Evolutionary conservation across 92 coral and sea anemone species (phyloP).

Genomic region (Phenganax subtilis): DNA sequence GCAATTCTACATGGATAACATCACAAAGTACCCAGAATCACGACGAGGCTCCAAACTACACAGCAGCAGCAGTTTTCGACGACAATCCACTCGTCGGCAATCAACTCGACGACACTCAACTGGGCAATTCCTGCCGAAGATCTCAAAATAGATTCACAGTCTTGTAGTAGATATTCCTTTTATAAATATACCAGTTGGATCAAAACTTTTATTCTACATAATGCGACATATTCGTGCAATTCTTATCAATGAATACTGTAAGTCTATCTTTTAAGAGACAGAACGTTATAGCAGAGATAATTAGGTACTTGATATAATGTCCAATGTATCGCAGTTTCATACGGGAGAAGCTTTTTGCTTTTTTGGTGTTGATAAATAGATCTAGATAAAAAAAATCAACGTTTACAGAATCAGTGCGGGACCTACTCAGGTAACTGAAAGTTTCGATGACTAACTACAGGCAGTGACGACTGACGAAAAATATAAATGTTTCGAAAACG

Average conservation of each 20-base stretch:
- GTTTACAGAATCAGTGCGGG: too few relatives aligned
- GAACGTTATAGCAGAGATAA: not conserved
- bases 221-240: not conserved
- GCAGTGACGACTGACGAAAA: too few relatives aligned
- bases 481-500: too few relatives aligned
- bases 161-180: not conserved
- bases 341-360: constrained; percentile 31
- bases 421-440: too few relatives aligned
- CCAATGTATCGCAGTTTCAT: constrained; percentile 1
- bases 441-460: too few relatives aligned
- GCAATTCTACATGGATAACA: constrained; percentile 88
- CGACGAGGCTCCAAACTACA: not conserved
- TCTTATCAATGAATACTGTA: too few relatives aligned
- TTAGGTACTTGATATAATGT: constrained; percentile 3
- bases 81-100: constrained; percentile 1
- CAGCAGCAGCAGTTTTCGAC: not conserved
- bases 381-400: not conserved
- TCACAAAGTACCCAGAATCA: constrained; percentile 82
- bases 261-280: too few relatives aligned
- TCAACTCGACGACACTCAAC: not conserved
- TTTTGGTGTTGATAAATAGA: constrained; percentile 7
- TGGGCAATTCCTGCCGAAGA: not conserved
- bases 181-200: not conserved
- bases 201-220: not conserved
- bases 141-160: not conserved